phyloP scores from a whole-genome alignment of 2,888 invertebrate genomes.

The Agrotis puta region DNA sequence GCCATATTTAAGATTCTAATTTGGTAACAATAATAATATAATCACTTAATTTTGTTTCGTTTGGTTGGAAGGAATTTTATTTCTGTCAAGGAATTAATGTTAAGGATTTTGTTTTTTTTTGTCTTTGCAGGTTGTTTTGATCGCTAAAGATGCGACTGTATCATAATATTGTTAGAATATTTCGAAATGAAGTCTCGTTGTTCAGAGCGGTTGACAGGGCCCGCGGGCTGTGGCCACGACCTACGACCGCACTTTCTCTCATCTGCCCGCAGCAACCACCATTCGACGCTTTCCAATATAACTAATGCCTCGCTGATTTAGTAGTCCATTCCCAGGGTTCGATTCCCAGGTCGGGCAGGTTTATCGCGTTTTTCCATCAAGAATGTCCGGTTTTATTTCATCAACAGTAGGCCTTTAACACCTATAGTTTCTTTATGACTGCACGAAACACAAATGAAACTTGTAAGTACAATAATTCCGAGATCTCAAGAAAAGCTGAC shows the following conservation, averaged over 20 bases:
- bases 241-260: constrained; percentile 82
- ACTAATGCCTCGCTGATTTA: not conserved
- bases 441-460: not conserved
- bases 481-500: not conserved
- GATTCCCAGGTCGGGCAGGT: not conserved
- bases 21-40: constrained; percentile 7
- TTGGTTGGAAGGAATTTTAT: not conserved
- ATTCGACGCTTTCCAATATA: constrained; percentile 47
- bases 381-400: not conserved
- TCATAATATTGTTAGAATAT: constrained; percentile 29
- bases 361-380: not conserved
- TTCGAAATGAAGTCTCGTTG: constrained; percentile 51
- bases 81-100: no score
- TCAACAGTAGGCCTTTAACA: not conserved
- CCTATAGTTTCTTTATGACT: not conserved
- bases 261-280: constrained; percentile 68
- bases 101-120: no score
- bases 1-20: constrained; percentile 30
- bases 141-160: constrained; percentile 10
- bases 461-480: not conserved
- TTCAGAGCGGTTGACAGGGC: constrained; percentile 64
- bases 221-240: constrained; percentile 71
- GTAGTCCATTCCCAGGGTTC: not conserved
- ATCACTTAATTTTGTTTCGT: constrained; percentile 29
- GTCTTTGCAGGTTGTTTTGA: constrained; percentile 16